Percentiles rank a stretch among this genome's conserved stretches.
phyloP scores from a whole-genome alignment of 2,888 invertebrate species.

The Suillia variegata region DNA sequence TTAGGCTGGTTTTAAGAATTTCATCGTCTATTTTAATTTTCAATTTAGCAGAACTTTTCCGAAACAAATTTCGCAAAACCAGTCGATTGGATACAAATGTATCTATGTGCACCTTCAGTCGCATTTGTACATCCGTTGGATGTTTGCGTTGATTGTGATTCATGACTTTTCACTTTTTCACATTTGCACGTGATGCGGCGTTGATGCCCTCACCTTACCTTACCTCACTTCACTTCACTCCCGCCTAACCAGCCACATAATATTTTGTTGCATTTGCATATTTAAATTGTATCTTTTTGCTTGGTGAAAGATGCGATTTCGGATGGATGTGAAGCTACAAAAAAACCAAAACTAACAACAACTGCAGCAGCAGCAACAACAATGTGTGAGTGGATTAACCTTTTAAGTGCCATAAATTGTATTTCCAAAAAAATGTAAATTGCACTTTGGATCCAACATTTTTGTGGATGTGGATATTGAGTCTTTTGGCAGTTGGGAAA shows the following conservation, averaged over 20 bases:
- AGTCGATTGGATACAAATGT: no score
- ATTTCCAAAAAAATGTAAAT: no score
- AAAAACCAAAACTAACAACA: no score
- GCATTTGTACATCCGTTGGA: background rate
- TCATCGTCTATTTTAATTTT: no score
- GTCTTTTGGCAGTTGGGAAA: no score
- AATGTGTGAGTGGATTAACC: slow-evolving; percentile 8
- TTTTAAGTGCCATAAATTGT: slow-evolving; percentile 5
- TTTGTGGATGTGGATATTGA: no score
- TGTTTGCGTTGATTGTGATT: slow-evolving; percentile 45
- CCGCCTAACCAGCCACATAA: no score
- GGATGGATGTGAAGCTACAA: background rate
- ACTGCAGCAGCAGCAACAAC: background rate
- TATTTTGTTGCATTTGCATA: slow-evolving; percentile 7
- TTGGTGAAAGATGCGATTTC: slow-evolving; percentile 37
- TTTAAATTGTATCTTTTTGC: slow-evolving; percentile 11
- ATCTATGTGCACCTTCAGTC: background rate
- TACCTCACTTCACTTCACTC: no score
- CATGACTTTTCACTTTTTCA: slow-evolving; percentile 50
- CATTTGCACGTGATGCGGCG: slow-evolving; percentile 30
- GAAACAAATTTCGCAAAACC: no score
- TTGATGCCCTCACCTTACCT: no score
- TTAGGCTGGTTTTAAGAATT: no score
- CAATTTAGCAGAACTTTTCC: no score
- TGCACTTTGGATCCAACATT: slow-evolving; percentile 47